Percentiles rank a stretch among this genome's conserved stretches.
Evolutionary conservation across 1,140 invertebrate genomes (phyloP).

Genomic region (Pseudomyrmex sp.): DNA sequence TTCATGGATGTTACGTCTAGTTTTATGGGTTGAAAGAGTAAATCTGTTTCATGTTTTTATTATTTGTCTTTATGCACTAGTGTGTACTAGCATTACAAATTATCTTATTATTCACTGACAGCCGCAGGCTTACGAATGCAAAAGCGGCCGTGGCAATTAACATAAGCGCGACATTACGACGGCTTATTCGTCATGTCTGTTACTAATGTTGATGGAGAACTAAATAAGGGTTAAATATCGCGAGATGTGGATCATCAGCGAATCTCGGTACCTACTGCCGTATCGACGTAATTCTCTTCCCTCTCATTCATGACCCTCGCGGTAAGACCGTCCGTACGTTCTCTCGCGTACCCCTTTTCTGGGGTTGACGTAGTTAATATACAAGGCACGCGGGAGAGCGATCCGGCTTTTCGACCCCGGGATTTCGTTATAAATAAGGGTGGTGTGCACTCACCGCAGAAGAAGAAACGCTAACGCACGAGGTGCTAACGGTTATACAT

Average conservation of each 20-base stretch:
- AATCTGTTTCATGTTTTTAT: not conserved
- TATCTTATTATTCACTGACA: not conserved
- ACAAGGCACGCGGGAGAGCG: constrained; percentile 71
- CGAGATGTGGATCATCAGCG: constrained; percentile 52
- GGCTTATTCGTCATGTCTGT: not conserved
- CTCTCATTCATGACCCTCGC: constrained; percentile 10
- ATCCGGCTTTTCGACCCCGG: constrained; percentile 68
- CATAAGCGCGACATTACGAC: constrained; percentile 6
- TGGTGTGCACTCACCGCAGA: constrained; percentile 29
- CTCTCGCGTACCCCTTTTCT: constrained; percentile 60
- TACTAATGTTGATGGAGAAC: constrained; percentile 24
- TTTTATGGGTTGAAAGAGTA: not conserved
- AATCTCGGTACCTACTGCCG: constrained; percentile 23
- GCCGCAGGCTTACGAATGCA: not conserved
- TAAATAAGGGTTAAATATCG: constrained; percentile 23
- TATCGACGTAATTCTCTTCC: constrained; percentile 48
- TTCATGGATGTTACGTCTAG: not conserved
- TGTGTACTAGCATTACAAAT: not conserved
- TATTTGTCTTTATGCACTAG: not conserved
- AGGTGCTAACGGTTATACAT: constrained; percentile 65
- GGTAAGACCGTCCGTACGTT: constrained; percentile 30
- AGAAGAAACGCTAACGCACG: constrained; percentile 62
- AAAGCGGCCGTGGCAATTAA: not conserved
- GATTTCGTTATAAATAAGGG: constrained; percentile 67
- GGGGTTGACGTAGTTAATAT: constrained; percentile 74